Evolutionary conservation across 2,888 invertebrate genomes (phyloP).

Genomic region (Drosophila tripunctata): DNA sequence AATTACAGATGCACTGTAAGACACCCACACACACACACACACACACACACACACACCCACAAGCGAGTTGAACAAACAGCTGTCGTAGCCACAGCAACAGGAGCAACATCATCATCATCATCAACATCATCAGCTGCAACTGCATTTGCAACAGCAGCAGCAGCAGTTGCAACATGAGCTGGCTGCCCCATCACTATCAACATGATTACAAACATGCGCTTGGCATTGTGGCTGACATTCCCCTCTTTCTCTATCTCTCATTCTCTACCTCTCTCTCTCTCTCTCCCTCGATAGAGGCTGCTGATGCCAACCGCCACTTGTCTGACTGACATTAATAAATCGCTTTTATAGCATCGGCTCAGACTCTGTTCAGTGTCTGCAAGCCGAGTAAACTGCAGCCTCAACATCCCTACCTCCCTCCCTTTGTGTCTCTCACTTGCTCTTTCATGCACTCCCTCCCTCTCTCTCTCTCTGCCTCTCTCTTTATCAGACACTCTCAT

Average conservation of each 20-base stretch:
- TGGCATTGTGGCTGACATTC: constrained; percentile 35
- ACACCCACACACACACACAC: constrained; percentile 3
- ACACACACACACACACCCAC: constrained; percentile 4
- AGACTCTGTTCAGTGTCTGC: constrained; percentile 32
- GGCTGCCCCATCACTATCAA: constrained; percentile 60
- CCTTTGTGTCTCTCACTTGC: constrained; percentile 3
- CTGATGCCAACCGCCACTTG: constrained; percentile 66
- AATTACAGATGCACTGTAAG: constrained; percentile 6
- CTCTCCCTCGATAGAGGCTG: not conserved
- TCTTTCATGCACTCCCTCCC: constrained; percentile 7
- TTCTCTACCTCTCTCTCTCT: not conserved
- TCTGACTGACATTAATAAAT: constrained; percentile 78
- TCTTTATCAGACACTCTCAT: not conserved
- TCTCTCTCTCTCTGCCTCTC: constrained; percentile 1
- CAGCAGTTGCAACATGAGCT: constrained; percentile 63
- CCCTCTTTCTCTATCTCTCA: not conserved
- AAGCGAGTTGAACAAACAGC: constrained; percentile 43
- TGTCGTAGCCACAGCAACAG: constrained; percentile 34
- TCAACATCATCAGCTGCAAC: constrained; percentile 18
- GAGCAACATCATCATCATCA: constrained; percentile 6
- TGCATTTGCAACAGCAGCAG: constrained; percentile 26
- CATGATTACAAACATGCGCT: constrained; percentile 70
- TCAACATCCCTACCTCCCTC: constrained; percentile 28
- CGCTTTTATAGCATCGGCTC: constrained; percentile 72
- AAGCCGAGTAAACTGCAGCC: constrained; percentile 47